Evolutionary conservation across 2,797 vertebrate species (phyloP).

Genomic region (Muscicapa striata): DNA sequence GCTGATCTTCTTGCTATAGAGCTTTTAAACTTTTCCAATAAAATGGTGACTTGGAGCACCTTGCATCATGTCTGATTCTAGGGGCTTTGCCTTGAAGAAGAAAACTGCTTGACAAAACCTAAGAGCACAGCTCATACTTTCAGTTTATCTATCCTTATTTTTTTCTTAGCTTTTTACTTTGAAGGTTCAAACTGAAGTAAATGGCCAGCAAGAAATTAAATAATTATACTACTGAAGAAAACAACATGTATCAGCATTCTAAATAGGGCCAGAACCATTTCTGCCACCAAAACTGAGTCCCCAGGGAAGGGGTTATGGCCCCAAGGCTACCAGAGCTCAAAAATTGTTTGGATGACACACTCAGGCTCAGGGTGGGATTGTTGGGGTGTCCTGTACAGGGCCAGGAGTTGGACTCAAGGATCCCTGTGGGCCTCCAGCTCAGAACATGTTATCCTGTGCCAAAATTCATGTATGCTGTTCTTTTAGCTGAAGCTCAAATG

Average conservation of each 20-base stretch:
- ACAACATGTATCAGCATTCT: rapidly evolving
- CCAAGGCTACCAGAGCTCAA: background rate
- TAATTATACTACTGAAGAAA: background rate
- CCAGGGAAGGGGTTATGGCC: background rate
- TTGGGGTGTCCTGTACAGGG: background rate
- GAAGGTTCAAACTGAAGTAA: background rate
- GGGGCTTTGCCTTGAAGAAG: background rate
- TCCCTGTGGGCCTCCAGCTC: background rate
- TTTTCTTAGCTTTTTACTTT: background rate
- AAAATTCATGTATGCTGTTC: background rate
- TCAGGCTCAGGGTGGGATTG: background rate
- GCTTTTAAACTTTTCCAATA: constrained; percentile 33
- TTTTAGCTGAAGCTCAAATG: background rate
- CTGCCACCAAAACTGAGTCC: background rate
- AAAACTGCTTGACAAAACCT: background rate
- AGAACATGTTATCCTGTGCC: background rate
- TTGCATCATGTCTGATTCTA: rapidly evolving
- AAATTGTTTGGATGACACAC: rapidly evolving
- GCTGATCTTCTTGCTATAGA: background rate
- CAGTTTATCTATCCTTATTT: background rate
- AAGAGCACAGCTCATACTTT: background rate
- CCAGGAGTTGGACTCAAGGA: background rate
- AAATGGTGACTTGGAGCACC: background rate
- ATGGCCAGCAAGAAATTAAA: background rate
- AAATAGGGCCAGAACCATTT: background rate